Percentiles rank a stretch among this genome's conserved stretches.
Evolutionary conservation across 2,888 invertebrate genomes (phyloP).

Genomic region (Eurois occulta): DNA sequence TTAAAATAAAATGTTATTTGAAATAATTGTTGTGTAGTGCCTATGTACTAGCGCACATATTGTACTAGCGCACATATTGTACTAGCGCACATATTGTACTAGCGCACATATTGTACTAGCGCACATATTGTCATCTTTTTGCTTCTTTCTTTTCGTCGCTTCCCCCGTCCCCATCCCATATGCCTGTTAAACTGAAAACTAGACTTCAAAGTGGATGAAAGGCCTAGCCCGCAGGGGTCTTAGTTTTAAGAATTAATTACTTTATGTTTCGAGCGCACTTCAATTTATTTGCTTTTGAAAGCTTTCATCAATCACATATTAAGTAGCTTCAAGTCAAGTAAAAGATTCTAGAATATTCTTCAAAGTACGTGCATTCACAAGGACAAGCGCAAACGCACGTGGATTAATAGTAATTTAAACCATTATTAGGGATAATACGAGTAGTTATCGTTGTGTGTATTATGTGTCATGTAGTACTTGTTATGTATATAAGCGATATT

Average conservation of each 20-base stretch:
- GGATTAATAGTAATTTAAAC: constrained; percentile 39
- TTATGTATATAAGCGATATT: constrained; percentile 51
- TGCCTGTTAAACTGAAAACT: background rate
- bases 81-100: too few species aligned
- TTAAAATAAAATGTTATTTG: background rate
- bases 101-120: too few species aligned
- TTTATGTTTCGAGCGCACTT: background rate
- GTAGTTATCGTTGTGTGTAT: constrained; percentile 13
- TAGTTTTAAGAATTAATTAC: background rate
- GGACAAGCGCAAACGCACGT: constrained; percentile 46
- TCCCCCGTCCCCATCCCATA: background rate
- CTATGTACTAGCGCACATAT: background rate
- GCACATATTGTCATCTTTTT: background rate
- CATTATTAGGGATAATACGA: constrained; percentile 31
- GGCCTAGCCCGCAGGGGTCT: background rate
- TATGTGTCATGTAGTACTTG: constrained; percentile 32
- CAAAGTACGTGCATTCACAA: constrained; percentile 18
- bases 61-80: too few species aligned
- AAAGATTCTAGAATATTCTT: constrained; percentile 26
- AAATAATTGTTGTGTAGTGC: background rate
- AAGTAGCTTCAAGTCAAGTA: background rate
- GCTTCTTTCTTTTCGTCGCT: background rate
- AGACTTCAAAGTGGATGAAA: background rate
- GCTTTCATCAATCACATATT: background rate
- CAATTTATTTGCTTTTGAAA: background rate